A percentile compares a stretch with the other conserved stretches of the same genome.
Evolutionary conservation across 2,113 vertebrate species (phyloP).

Genomic region (Diadophis punctatus): DNA sequence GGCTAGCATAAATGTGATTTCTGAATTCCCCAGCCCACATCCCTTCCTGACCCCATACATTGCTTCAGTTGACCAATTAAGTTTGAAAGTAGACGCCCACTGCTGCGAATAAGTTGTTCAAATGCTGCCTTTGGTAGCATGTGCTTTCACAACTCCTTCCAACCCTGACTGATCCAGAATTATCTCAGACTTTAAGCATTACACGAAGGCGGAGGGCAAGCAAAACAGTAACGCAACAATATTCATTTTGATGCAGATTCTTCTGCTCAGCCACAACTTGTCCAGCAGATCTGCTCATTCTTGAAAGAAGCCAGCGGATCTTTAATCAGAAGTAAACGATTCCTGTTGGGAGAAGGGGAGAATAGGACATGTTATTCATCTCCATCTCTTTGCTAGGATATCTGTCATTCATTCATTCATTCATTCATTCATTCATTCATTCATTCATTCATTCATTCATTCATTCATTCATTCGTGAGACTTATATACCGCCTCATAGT

Average conservation of each 20-base stretch:
- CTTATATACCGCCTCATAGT: too few species aligned
- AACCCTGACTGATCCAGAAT: not conserved
- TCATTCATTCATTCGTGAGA: too few species aligned
- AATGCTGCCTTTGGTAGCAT: rapidly evolving
- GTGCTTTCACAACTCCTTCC: not conserved
- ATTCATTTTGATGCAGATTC: not conserved
- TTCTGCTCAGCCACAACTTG: slow-evolving; percentile 7
- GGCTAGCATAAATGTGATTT: not conserved
- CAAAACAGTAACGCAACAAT: slow-evolving; percentile 19
- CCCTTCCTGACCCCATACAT: not conserved
- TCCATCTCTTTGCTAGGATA: not conserved
- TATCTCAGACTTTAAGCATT: slow-evolving; percentile 28
- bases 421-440: too few species aligned
- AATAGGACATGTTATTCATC: not conserved
- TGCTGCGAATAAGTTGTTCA: not conserved
- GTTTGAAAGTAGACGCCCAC: not conserved
- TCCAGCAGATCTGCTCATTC: slow-evolving; percentile 40
- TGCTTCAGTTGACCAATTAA: too few species aligned
- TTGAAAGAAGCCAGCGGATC: slow-evolving; percentile 41
- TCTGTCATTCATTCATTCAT: too few species aligned
- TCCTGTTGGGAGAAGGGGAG: not conserved
- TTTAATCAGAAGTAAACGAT: slow-evolving; percentile 14
- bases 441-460: too few species aligned
- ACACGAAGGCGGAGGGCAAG: not conserved
- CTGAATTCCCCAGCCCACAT: not conserved